phyloP scores from a whole-genome alignment of 2,113 vertebrate genomes.

The Chloropsis hardwickii region DNA sequence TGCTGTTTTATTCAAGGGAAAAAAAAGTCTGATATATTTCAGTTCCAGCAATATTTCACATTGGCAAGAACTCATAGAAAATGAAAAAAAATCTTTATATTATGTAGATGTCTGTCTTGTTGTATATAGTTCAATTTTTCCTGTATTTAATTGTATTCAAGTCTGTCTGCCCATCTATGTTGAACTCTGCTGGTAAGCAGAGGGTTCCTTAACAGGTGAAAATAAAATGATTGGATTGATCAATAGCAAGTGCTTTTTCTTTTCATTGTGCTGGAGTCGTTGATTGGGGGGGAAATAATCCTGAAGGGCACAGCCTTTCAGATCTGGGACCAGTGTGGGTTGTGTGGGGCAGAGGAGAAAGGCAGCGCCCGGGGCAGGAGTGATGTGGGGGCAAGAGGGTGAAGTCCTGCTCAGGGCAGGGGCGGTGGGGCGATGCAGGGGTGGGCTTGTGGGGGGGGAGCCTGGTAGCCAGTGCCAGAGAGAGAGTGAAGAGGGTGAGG shows the following conservation, averaged over 20 bases:
- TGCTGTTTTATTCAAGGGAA: background rate
- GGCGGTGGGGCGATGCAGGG: rapidly evolving
- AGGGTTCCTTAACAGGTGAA: constrained; percentile 43
- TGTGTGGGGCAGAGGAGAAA: background rate
- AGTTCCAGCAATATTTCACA: constrained; percentile 6
- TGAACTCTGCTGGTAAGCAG: constrained; percentile 57
- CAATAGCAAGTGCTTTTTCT: background rate
- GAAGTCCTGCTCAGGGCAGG: rapidly evolving
- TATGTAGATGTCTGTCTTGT: constrained; percentile 33
- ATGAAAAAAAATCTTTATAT: background rate
- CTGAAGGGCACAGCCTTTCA: no score
- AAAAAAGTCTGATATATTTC: background rate
- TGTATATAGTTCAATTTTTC: constrained; percentile 69
- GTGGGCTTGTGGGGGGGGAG: background rate
- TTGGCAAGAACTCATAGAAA: constrained; percentile 24
- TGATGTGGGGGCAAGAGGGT: rapidly evolving
- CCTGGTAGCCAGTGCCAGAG: rapidly evolving
- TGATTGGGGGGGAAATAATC: rapidly evolving
- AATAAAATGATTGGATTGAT: constrained; percentile 64
- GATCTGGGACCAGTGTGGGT: background rate
- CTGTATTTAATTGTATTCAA: constrained; percentile 63
- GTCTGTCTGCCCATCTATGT: constrained; percentile 37
- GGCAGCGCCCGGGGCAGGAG: rapidly evolving
- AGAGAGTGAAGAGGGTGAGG: background rate
- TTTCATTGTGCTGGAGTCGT: rapidly evolving